A percentile compares a stretch with the other conserved stretches of the same genome.
These are phyloP conservation scores for Paramacrobiotus metropolitanus DNA, from an alignment of 1,140 invertebrate species.

Conservation along the genomic window DNA sequence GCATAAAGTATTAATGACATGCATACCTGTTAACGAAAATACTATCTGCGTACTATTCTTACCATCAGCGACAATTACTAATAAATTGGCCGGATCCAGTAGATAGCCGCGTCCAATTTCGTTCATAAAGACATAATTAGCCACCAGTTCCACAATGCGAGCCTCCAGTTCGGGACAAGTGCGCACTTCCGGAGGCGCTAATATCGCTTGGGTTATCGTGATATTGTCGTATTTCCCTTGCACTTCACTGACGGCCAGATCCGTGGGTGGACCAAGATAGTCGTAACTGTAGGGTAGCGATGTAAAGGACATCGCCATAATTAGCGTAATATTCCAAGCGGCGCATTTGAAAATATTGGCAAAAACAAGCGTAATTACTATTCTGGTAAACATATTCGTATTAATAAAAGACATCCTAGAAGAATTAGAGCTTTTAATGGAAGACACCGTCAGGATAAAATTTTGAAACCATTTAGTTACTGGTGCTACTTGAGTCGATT, in stretches of 20 bases:
- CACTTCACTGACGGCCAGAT: neutral
- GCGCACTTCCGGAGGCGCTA: neutral
- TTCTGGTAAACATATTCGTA: too few species aligned
- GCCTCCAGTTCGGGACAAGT: neutral
- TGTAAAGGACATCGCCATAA: neutral
- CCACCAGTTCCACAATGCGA: neutral
- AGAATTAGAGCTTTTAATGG: too few species aligned
- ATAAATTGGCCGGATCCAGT: neutral
- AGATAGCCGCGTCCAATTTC: neutral
- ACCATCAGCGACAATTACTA: neutral
- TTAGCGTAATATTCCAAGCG: neutral
- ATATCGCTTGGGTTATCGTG: neutral
- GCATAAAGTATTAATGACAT: too few species aligned
- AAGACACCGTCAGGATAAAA: too few species aligned
- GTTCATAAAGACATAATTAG: neutral
- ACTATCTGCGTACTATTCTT: too few species aligned
- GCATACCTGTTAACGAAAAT: too few species aligned
- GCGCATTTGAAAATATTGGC: too few species aligned
- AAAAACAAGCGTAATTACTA: too few species aligned
- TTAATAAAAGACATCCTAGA: too few species aligned
- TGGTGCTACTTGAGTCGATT: too few species aligned
- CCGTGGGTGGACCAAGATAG: neutral
- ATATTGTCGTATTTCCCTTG: neutral
- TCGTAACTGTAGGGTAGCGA: neutral
- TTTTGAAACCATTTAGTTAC: too few species aligned